Evolutionary conservation across 2,113 vertebrate species (phyloP), one percentile per base, ranked within the genome.

Genomic region (Syngnathus floridae): DNA sequence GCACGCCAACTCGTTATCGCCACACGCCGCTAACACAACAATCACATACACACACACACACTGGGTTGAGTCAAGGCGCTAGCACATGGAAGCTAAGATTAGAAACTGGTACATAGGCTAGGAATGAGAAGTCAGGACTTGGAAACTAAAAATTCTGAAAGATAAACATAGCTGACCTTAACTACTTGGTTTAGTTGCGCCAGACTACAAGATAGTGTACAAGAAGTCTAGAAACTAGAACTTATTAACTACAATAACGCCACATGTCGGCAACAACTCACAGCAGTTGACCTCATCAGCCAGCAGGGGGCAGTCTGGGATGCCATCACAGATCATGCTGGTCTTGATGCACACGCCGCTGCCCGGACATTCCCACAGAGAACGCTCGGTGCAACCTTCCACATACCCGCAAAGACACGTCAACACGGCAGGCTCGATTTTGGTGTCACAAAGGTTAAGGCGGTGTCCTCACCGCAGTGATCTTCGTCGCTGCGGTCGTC

Each of bases 401-500:
- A 14, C 64, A 21, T n/a, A 49, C 17, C 2, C 13, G 36, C n/a
- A 16, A 26, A 55, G 13, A 56, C 19, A 22, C 9, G 5, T 21
- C 9, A 37, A 7, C 46, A 4, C 8, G 1, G 16, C 16, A 11
- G 11, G 5, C 6, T 36, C 4, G 4, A 14, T 26, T 51, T 36
- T 36, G 11, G 1, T 36, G 19, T 19, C 26, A 36, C 12, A 19
- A 35, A 46, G 11, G 26, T 35, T 22, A 16, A 6, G 22, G 17
- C 37, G 48, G 46, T 26, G 21, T 61, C 79, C 90, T 85, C 88
- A 99, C 97, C 95, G 22, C 97, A 99, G 84, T 92, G 87, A 46
- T 96, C 93, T 77, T 99, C 97, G 31, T 99, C 97, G 5, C 94
- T 98, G n/a, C 90, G 91, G 70, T 99, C 97, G 1, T 97, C 95